A percentile compares a stretch with the other conserved stretches of the same genome.
phyloP scores from a whole-genome alignment of 2,888 invertebrate genomes.

The Drosophila melanosoma region DNA sequence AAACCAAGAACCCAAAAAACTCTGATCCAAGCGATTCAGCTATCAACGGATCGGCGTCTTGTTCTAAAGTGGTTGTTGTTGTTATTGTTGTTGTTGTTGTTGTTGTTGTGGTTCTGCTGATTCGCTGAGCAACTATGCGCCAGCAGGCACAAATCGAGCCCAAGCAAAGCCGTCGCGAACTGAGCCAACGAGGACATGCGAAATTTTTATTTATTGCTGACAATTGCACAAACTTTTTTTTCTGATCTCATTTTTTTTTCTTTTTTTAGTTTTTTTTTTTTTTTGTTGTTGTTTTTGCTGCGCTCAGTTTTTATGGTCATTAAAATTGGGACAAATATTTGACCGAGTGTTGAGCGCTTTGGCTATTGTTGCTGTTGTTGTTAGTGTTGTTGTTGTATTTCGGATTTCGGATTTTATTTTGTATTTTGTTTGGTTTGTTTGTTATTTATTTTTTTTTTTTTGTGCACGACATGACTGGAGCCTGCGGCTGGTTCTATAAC shows the following conservation, averaged over 20 bases:
- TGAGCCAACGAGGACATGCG: constrained; percentile 77
- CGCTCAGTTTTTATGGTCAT: constrained; percentile 71
- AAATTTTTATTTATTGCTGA: constrained; percentile 82
- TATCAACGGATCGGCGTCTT: constrained; percentile 43
- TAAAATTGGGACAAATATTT: constrained; percentile 82
- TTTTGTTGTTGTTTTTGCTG: constrained; percentile 19
- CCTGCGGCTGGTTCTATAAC: constrained; percentile 47
- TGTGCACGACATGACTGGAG: constrained; percentile 63
- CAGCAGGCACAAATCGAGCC: constrained; percentile 64
- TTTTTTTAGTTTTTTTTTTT: constrained; percentile 12
- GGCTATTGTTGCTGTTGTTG: constrained; percentile 22
- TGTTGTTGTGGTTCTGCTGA: constrained; percentile 49
- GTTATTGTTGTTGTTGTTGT: constrained; percentile 15
- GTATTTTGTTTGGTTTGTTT: constrained; percentile 1
- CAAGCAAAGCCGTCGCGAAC: constrained; percentile 29
- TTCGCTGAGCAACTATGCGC: constrained; percentile 65
- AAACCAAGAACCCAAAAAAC: constrained; percentile 43
- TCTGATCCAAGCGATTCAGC: constrained; percentile 39
- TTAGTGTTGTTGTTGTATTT: constrained; percentile 29
- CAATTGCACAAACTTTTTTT: constrained; percentile 74
- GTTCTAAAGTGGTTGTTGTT: constrained; percentile 22
- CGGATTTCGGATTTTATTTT: constrained; percentile 36
- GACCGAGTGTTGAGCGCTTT: constrained; percentile 56
- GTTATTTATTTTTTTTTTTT: constrained; percentile 30
- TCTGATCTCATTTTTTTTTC: constrained; percentile 48